Conservation (phyloP, 2,113 vertebrate genomes). For the Tonatia bakeri region DNA sequence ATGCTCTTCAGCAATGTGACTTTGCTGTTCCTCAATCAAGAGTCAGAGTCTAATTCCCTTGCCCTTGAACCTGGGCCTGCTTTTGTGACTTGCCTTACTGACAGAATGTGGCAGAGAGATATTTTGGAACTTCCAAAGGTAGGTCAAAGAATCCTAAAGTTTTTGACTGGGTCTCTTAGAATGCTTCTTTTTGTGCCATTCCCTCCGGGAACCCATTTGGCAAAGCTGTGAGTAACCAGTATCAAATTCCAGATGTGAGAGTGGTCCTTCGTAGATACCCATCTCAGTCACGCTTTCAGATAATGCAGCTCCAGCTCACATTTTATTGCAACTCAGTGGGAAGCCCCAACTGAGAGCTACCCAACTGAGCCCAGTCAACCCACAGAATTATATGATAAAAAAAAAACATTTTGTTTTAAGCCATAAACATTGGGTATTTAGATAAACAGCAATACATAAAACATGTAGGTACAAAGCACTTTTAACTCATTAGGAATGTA, state of each 20-base stretch:
- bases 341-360: background rate
- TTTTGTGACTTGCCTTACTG: background rate
- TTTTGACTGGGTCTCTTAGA: background rate
- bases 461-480: background rate
- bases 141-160: background rate
- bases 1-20: background rate
- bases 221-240: background rate
- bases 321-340: background rate
- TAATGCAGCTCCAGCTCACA: background rate
- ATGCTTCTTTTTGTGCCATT: background rate
- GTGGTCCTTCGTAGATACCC: background rate
- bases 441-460: background rate
- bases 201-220: background rate
- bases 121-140: background rate
- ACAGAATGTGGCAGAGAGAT: background rate
- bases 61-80: background rate
- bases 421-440: background rate
- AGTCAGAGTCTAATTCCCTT: background rate
- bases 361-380: background rate
- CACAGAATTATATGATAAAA: background rate
- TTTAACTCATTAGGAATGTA: conserved; percentile 47
- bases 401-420: background rate
- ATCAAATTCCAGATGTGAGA: background rate
- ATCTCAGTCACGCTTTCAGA: background rate
- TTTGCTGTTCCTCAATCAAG: background rate